Evolutionary conservation across 2,113 vertebrate species (phyloP).

Genomic region (Epinephelus fuscoguttatus): DNA sequence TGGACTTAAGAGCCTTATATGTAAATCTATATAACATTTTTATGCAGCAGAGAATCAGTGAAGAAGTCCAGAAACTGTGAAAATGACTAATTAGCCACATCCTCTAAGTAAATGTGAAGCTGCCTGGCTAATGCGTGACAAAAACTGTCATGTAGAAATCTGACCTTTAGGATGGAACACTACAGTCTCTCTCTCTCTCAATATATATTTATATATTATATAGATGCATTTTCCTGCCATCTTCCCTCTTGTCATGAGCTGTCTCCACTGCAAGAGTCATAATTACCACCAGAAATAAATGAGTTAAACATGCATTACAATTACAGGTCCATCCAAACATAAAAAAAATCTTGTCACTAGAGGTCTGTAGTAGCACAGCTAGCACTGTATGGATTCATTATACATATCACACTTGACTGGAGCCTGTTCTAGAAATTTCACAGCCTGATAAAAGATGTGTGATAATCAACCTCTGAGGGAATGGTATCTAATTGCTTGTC

Average conservation of each 20-base stretch:
- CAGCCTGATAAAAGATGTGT: conserved; percentile 33
- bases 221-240: conserved; percentile 41
- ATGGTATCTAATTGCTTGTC: conserved; percentile 22
- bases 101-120: conserved; percentile 49
- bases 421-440: conserved; percentile 22
- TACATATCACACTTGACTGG: conserved; percentile 21
- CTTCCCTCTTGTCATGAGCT: conserved; percentile 42
- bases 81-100: conserved; percentile 57
- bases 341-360: not conserved
- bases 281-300: conserved; percentile 57
- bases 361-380: not conserved
- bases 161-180: conserved; percentile 69
- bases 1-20: not conserved
- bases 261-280: conserved; percentile 47
- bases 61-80: conserved; percentile 3
- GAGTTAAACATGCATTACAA: conserved; percentile 24
- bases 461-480: conserved; percentile 25
- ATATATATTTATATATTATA: conserved; percentile 7
- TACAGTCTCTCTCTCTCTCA: not conserved
- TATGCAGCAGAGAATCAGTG: not conserved
- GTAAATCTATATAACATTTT: not conserved
- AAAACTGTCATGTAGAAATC: conserved; percentile 49
- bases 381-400: conserved; percentile 6
- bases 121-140: conserved; percentile 56
- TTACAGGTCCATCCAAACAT: conserved; percentile 7